A percentile compares a stretch with the other conserved stretches of the same genome.
These are phyloP conservation scores for Prionace glauca DNA, from an alignment of 2,797 vertebrate genomes.

Conservation along the genomic window DNA sequence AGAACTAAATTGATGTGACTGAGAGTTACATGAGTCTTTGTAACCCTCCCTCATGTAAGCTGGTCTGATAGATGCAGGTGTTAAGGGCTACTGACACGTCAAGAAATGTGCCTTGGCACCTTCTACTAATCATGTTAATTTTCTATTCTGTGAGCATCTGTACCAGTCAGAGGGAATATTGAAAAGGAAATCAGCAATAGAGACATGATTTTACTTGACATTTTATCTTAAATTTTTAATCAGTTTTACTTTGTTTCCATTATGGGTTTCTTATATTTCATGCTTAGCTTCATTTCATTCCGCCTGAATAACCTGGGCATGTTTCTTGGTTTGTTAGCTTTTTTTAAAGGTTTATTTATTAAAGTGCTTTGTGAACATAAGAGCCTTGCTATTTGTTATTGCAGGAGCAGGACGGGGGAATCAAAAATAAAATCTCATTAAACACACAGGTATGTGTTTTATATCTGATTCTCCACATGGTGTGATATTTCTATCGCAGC, in stretches of 20 bases:
- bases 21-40: not conserved
- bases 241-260: constrained; percentile 27
- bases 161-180: constrained; percentile 8
- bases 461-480: not conserved
- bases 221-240: constrained; percentile 28
- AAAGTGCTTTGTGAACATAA: not conserved
- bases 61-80: not conserved
- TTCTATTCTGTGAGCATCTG: constrained; percentile 27
- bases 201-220: constrained; percentile 17
- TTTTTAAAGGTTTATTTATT: not conserved
- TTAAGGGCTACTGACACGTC: constrained; percentile 40
- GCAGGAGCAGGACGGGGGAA: not conserved
- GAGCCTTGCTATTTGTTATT: not conserved
- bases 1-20: not conserved
- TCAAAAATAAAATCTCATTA: not conserved
- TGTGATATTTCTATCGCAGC: not conserved
- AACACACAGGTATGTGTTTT: not conserved
- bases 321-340: not conserved
- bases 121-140: not conserved
- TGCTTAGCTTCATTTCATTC: not conserved
- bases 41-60: constrained; percentile 3
- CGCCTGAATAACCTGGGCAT: not conserved
- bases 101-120: constrained; percentile 29
- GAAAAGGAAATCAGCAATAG: constrained; percentile 1
- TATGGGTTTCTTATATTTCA: not conserved